Evolutionary conservation across 2,888 invertebrate species (phyloP).

Genomic region (Portevinia maculata): DNA sequence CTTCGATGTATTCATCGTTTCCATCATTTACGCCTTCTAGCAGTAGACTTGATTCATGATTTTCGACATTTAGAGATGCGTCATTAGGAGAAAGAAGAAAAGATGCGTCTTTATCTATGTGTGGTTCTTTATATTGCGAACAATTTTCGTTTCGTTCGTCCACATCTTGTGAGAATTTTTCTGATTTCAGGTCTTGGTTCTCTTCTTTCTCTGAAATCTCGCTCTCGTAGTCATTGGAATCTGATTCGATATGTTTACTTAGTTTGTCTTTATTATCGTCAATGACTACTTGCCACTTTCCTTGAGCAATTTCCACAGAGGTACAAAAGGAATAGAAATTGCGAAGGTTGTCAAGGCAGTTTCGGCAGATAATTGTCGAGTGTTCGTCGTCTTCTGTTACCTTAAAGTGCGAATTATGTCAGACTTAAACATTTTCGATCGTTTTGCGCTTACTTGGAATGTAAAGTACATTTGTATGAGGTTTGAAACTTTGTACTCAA

Average conservation of each 20-base stretch:
- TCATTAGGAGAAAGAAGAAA: too few species aligned
- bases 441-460: conserved; percentile 31
- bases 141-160: too few species aligned
- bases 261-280: not conserved
- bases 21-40: not conserved
- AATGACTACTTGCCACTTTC: conserved; percentile 35
- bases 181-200: too few species aligned
- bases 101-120: too few species aligned
- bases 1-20: not conserved
- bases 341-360: conserved; percentile 16
- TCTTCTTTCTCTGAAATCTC: too few species aligned
- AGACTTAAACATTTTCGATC: not conserved
- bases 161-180: too few species aligned
- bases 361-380: conserved; percentile 36
- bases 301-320: conserved; percentile 43
- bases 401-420: not conserved
- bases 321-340: conserved; percentile 33
- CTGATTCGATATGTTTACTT: not conserved
- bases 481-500: not conserved
- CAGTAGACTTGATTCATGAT: not conserved
- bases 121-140: too few species aligned
- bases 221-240: not conserved
- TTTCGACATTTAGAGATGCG: too few species aligned
- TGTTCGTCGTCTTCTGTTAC: conserved; percentile 31
- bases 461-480: conserved; percentile 41